Evolutionary conservation across 2,888 invertebrate genomes (phyloP), one percentile per base, ranked within the genome.

Genomic region (Amiota minor): DNA sequence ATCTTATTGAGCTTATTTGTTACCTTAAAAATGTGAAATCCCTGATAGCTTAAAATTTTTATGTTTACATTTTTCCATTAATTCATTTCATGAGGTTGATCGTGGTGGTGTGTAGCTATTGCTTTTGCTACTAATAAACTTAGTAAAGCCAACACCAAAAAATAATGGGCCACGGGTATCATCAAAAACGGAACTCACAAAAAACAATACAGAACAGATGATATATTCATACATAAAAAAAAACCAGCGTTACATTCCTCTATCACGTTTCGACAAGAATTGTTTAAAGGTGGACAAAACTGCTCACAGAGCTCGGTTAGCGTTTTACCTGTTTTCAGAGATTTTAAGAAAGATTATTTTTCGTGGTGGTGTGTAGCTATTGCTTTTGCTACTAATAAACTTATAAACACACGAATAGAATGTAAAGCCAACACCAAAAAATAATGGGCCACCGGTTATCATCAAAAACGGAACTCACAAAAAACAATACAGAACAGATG

Each of bases 1-100:
- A 84, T 84, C 81, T 80, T 83, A 76, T 78, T 78, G 79, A 77
- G 80, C 82, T 81, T 80, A 83, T 82, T 83, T 84, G 81, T 83
- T 83, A 83, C 81, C 83, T 84, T 83, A 79, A 83, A 83, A 84
- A 84, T 84, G 80, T 84, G 85, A 83, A 83, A 85, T 85, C 86
- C 86, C 86, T 86, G 86, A 86, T 86, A 86, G 86, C 81, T 82
- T 80, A 85, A 86, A 81, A 82, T 85, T 86, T 86, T 86, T 86
- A 86, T 86, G 86, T 86, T 86, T 82, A 86, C 86, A 86, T 86
- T 86, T 86, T 83, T 84, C 82, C 85, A 84, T 83, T 86, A 86
- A 86, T 86, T 86, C 86, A 86, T 82, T 86, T 80, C 79, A 67
- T 65, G 67, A 65, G 73, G 76, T 73, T 75, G 72, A 72, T 53